Evolutionary conservation across 1,140 invertebrate genomes (phyloP), one percentile per base, ranked within the genome.

Genomic region (Sitobion miscanthi): DNA sequence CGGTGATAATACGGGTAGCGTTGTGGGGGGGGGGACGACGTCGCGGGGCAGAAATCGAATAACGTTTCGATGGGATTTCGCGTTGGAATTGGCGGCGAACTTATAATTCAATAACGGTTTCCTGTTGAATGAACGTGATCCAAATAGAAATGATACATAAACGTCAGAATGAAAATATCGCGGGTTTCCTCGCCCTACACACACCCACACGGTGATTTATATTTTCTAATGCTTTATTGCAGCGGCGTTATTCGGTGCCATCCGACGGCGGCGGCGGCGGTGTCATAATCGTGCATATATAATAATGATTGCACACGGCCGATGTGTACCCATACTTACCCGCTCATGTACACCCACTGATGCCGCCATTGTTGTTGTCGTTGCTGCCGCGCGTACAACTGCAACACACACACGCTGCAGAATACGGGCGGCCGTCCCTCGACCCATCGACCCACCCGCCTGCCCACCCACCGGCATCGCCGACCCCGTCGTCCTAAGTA

Each of bases 81-180:
- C 89, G 21, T 90, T 35, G 89, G 25, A 62, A 69, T 69, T 90
- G 38, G 89, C 25, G 25, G 89, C 54, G 89, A 90, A 90, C 89
- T 90, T 90, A 90, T 90, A 90, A 90, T 90, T 90, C 89, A 90
- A 90, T 90, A 90, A 90, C 89, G 45, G 89, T 90, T 90, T 90
- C 89, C 89, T 45, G 89, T 90, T 90, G 89, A 90, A 90, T 90
- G 89, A 69, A 90, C 89, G 89, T 90, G 89, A 90, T 90, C 89
- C 89, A 90, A 90, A 90, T 90, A 90, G 57, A 90, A 90, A 90
- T 90, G 89, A 90, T 90, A 90, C 88, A 89, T 89, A 57, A 89
- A 89, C 89, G 89, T 90, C 89, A 90, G 45, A 90, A 90, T 90
- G 89, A 45, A 90, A 90, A 90, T 90, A 90, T 90, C 89, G 89